phyloP scores from a whole-genome alignment of 2,113 vertebrate genomes.

The Raphicerus campestris region DNA sequence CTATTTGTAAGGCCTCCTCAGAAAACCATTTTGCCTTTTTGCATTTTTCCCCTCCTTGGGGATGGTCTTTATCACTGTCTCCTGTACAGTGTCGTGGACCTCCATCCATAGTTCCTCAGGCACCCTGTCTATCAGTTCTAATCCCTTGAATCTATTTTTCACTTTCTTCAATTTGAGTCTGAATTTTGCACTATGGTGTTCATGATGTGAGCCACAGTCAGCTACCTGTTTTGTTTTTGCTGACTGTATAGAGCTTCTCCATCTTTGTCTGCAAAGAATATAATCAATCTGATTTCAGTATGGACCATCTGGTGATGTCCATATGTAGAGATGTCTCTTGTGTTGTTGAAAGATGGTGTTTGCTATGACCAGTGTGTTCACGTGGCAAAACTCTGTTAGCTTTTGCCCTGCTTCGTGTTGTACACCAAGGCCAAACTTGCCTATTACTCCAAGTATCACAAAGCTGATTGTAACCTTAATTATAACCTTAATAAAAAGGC shows the following conservation, averaged over 20 bases:
- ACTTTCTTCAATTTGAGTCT: background rate
- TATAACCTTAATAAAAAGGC: background rate
- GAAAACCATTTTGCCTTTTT: background rate
- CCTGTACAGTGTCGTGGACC: background rate
- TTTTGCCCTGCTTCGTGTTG: background rate
- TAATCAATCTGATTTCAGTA: background rate
- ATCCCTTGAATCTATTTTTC: background rate
- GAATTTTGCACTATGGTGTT: background rate
- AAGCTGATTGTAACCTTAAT: background rate
- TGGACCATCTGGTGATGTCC: background rate
- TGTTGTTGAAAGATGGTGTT: background rate
- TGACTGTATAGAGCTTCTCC: background rate
- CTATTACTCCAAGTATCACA: background rate
- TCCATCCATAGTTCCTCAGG: background rate
- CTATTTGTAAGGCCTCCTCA: background rate
- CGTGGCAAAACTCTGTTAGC: background rate
- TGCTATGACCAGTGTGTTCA: background rate
- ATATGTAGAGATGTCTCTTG: background rate
- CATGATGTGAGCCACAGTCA: background rate
- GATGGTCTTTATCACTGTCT: background rate
- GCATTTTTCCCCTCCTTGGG: accelerated
- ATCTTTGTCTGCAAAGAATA: background rate
- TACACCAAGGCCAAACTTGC: background rate
- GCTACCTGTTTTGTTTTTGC: background rate
- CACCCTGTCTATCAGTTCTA: background rate